A percentile compares a stretch with the other conserved stretches of the same genome.
Evolutionary conservation across 2,797 vertebrate genomes (phyloP).

Genomic region (Bovichtus diacanthus): DNA sequence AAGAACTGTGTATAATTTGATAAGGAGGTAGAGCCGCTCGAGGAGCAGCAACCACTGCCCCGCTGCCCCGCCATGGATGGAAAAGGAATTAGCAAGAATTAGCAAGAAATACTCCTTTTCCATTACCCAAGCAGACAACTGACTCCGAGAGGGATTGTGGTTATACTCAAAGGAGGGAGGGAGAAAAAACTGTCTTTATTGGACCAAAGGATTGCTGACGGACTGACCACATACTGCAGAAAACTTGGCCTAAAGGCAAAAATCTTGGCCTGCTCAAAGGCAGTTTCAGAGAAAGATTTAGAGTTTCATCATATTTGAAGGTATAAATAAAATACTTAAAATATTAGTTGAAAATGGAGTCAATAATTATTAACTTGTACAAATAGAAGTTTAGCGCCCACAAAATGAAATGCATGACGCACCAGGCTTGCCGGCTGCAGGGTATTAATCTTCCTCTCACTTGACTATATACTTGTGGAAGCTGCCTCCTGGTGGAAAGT

Average conservation of each 20-base stretch:
- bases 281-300: conserved; percentile 60
- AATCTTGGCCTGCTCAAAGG: conserved; percentile 36
- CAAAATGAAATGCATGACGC: conserved; percentile 27
- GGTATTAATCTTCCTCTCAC: conserved; percentile 42
- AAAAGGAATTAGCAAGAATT: conserved; percentile 78
- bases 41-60: conserved; percentile 36
- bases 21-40: conserved; percentile 11
- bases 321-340: conserved; percentile 40
- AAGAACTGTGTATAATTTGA: conserved; percentile 17
- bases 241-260: conserved; percentile 52
- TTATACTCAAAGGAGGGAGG: conserved; percentile 62
- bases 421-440: conserved; percentile 14
- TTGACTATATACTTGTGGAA: conserved; percentile 34
- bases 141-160: conserved; percentile 82
- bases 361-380: conserved; percentile 49
- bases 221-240: conserved; percentile 75
- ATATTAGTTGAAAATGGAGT: conserved; percentile 42
- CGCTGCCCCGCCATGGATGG: conserved; percentile 61
- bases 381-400: conserved; percentile 26
- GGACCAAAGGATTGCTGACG: conserved; percentile 77
- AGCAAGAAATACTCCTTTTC: conserved; percentile 76
- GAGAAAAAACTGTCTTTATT: conserved; percentile 64
- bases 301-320: conserved; percentile 53
- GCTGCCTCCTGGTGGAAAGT: conserved; percentile 58
- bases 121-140: conserved; percentile 80